Percentiles rank a stretch among this genome's conserved stretches.
Evolutionary conservation across 1,140 invertebrate species (phyloP).

Genomic region (Drosophila pseudoananassae): DNA sequence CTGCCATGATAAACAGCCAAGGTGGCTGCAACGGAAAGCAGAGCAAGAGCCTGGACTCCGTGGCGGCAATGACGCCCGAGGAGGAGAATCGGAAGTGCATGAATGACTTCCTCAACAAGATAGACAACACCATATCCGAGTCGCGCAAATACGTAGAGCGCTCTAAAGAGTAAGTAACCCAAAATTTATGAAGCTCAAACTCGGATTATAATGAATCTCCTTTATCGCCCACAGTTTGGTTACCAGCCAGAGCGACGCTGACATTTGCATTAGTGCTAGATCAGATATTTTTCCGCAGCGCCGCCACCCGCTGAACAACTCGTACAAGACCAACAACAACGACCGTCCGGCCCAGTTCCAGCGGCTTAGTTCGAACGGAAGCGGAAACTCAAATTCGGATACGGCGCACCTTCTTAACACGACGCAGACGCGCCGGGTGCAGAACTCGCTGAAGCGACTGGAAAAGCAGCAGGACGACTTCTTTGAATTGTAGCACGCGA

Average conservation of each 20-base stretch:
- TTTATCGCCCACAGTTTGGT: constrained; percentile 56
- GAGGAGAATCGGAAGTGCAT: constrained; percentile 88
- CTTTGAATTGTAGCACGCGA: constrained; percentile 92
- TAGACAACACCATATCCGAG: constrained; percentile 93
- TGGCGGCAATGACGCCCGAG: constrained; percentile 86
- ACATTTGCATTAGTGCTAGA: constrained; percentile 68
- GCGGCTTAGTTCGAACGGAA: constrained; percentile 77
- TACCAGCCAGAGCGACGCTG: constrained; percentile 75
- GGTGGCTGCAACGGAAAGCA: constrained; percentile 66
- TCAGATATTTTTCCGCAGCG: constrained; percentile 73
- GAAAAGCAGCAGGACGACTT: constrained; percentile 94
- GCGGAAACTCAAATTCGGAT: constrained; percentile 67
- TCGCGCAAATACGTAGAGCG: constrained; percentile 94
- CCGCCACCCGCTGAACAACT: constrained; percentile 77
- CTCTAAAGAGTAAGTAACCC: constrained; percentile 88
- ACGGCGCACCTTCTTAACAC: constrained; percentile 88
- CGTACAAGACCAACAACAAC: constrained; percentile 77
- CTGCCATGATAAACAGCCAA: constrained; percentile 57
- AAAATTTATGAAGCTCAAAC: neutral
- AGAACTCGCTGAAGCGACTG: constrained; percentile 90
- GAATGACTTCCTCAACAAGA: constrained; percentile 93
- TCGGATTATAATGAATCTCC: neutral
- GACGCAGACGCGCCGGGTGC: constrained; percentile 91
- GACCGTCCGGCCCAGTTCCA: constrained; percentile 69
- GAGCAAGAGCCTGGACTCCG: constrained; percentile 84